Conservation (phyloP, 2,113 vertebrate species). For the Rutilus rutilus region DNA sequence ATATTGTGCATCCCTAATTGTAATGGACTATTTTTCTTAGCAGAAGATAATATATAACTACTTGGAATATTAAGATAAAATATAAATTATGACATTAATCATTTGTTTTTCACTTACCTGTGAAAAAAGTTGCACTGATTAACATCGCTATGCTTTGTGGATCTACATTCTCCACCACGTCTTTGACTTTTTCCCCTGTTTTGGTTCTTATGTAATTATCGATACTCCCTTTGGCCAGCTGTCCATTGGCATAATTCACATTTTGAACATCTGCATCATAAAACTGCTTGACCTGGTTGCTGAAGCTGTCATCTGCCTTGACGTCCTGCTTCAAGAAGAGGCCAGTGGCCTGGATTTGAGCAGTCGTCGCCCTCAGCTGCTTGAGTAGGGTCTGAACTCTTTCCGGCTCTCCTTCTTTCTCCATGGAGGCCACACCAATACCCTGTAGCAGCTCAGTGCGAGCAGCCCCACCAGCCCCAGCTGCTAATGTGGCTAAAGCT, state of each 20-base stretch:
- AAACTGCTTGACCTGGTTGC: conserved; percentile 76
- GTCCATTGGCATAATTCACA: conserved; percentile 69
- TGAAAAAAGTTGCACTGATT: conserved; percentile 76
- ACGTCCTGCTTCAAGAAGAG: conserved; percentile 75
- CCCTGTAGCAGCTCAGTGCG: conserved; percentile 73
- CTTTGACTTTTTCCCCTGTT: conserved; percentile 72
- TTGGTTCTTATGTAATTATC: conserved; percentile 74
- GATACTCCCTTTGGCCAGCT: conserved; percentile 70
- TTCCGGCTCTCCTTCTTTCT: conserved; percentile 59
- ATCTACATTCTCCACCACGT: conserved; percentile 74
- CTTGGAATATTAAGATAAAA: neutral
- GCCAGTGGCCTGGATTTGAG: conserved; percentile 69
- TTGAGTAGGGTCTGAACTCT: conserved; percentile 74
- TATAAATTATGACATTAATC: neutral
- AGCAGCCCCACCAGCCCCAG: conserved; percentile 72
- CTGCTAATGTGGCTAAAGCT: conserved; percentile 70
- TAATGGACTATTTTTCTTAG: no score
- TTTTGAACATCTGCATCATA: conserved; percentile 73
- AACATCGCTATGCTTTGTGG: conserved; percentile 78
- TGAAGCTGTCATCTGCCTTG: conserved; percentile 69
- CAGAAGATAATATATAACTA: neutral
- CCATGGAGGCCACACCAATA: conserved; percentile 68
- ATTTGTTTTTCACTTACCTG: conserved; percentile 71
- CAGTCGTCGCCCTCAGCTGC: conserved; percentile 66
- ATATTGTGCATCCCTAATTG: no score